Conservation (phyloP, 2,797 vertebrate genomes). For the Sardinella longiceps region DNA sequence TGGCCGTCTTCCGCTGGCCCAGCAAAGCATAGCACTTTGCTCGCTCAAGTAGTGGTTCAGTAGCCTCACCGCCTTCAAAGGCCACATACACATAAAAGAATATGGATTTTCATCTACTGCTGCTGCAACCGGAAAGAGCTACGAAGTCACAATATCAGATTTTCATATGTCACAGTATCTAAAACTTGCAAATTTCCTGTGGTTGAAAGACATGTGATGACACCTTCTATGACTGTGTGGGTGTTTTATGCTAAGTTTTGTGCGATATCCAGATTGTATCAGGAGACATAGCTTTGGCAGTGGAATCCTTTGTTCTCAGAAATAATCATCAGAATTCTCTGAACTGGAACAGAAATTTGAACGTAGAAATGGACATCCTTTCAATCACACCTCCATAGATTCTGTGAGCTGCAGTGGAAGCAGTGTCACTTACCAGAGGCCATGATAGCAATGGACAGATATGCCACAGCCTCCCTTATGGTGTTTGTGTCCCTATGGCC, state of each 20-base stretch:
- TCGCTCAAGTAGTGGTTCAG: conserved; percentile 84
- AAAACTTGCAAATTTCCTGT: neutral
- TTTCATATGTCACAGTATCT: neutral
- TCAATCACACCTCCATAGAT: neutral
- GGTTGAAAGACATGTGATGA: neutral
- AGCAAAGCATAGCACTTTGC: conserved; percentile 86
- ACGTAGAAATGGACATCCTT: neutral
- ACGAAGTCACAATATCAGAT: neutral
- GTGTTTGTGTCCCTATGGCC: conserved; percentile 60
- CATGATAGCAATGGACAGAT: conserved; percentile 92
- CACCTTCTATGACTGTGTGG: neutral
- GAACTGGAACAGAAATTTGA: neutral
- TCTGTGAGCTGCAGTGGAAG: neutral
- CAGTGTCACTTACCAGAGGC: conserved; percentile 77
- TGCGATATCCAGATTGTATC: neutral
- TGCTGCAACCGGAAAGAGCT: neutral
- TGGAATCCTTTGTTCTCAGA: neutral
- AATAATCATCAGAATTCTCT: neutral
- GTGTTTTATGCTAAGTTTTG: neutral
- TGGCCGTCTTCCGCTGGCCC: conserved; percentile 90
- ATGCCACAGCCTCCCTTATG: conserved; percentile 85
- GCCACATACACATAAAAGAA: neutral
- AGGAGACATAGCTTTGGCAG: neutral
- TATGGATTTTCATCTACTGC: neutral
- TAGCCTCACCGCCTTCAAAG: conserved; percentile 77